Percentiles rank a stretch among this genome's conserved stretches.
phyloP scores from a whole-genome alignment of 2,113 vertebrate species.

The Serinus canaria region DNA sequence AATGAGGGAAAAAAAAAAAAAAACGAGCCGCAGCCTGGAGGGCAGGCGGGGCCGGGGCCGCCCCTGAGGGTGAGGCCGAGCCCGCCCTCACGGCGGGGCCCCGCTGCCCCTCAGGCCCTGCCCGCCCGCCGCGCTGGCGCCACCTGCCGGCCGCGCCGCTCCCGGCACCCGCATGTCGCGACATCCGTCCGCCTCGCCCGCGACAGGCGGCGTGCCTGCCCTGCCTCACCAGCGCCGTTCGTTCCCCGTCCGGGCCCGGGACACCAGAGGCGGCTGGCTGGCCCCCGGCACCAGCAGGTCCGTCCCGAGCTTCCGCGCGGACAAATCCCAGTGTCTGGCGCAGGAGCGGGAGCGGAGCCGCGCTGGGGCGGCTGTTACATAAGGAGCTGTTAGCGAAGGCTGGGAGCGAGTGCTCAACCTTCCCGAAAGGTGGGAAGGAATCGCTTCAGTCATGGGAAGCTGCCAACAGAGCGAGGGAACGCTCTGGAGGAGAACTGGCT shows the following conservation, averaged over 20 bases:
- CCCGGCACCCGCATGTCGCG: neutral
- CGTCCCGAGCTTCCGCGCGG: too few species aligned
- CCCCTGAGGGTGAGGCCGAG: neutral
- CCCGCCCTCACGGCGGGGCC: neutral
- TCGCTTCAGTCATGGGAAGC: neutral
- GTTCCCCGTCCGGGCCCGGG: too few species aligned
- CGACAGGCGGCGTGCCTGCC: neutral
- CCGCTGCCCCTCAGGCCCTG: neutral
- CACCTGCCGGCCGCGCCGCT: neutral
- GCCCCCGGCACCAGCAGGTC: neutral
- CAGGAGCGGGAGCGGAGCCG: neutral
- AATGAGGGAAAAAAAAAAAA: too few species aligned
- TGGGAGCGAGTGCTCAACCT: neutral
- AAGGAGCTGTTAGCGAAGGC: neutral
- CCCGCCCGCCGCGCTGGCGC: neutral
- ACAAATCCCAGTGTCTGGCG: neutral
- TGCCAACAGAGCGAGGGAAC: neutral
- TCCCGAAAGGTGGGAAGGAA: neutral
- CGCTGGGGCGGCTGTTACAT: neutral
- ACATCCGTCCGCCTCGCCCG: neutral
- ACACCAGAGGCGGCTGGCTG: fast-evolving
- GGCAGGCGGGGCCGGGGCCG: neutral
- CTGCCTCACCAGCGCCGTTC: neutral
- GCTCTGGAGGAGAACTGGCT: neutral
- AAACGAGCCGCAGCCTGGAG: neutral